phyloP scores from a whole-genome alignment of 1,140 invertebrate species.

The Agrilus planipennis region DNA sequence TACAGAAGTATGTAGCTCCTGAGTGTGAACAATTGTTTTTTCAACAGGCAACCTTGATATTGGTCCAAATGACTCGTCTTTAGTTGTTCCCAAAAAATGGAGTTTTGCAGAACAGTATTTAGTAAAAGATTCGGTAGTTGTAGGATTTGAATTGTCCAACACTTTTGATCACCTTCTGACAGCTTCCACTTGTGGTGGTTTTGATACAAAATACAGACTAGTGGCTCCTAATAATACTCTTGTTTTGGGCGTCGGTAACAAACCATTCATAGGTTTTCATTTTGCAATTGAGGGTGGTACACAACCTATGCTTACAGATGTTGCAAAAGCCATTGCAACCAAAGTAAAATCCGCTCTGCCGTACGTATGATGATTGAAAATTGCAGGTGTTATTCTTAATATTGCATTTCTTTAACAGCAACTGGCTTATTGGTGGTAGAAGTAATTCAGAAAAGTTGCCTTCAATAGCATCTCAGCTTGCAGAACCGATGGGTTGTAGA shows the following conservation, averaged over 20 bases:
- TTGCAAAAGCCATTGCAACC: constrained; percentile 77
- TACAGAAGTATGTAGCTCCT: too few relatives aligned
- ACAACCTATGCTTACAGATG: constrained; percentile 62
- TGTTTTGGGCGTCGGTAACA: constrained; percentile 65
- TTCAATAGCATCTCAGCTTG: constrained; percentile 35
- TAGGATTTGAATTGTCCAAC: constrained; percentile 61
- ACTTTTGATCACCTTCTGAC: constrained; percentile 79
- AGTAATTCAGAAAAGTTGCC: constrained; percentile 34
- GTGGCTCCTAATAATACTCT: constrained; percentile 65
- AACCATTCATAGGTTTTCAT: constrained; percentile 81
- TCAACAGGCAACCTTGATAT: too few relatives aligned
- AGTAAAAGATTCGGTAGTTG: constrained; percentile 65
- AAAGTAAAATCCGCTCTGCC: constrained; percentile 79
- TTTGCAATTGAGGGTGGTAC: constrained; percentile 76
- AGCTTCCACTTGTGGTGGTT: constrained; percentile 67
- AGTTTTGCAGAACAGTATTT: constrained; percentile 63
- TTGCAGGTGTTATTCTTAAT: not conserved
- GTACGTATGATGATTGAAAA: constrained; percentile 42
- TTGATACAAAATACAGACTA: constrained; percentile 57
- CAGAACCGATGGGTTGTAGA: constrained; percentile 53
- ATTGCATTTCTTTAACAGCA: constrained; percentile 26
- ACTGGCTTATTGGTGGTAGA: constrained; percentile 46
- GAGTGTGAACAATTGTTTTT: too few relatives aligned
- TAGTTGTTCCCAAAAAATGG: constrained; percentile 75
- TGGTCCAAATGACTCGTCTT: too few relatives aligned